Evolutionary conservation across 2,888 invertebrate genomes (phyloP), one percentile per base, ranked within the genome.

Genomic region (Scaptomyza flava): DNA sequence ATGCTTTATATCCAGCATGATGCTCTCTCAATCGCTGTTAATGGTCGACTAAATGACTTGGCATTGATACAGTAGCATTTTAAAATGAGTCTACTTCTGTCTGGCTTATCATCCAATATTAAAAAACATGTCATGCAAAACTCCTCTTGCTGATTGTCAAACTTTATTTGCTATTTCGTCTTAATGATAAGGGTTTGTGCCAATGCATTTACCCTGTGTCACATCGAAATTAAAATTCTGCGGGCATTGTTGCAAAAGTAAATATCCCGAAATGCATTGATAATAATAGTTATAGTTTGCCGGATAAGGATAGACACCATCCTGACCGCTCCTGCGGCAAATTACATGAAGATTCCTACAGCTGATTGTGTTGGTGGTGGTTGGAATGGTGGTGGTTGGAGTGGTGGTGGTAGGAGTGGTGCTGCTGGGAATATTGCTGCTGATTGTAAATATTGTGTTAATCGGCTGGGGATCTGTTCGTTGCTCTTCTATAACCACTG

Each of bases 171-270:
- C 51, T 51, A 50, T 60, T 60, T 5, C 8, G 38, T 38, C 52
- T 60, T 70, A 65, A 23, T 62, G 81, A 79, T 82, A 79, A 67
- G 74, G 64, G 41, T 64, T 64, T 17, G 45, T 48, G 43, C 72
- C 62, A 56, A 69, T 72, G 77, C 86, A 86, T 46, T 59, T 61
- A 12, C 69, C 52, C 46, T 58, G 65, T 14, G 58, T 27, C 14
- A 58, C 62, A 57, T 89, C 79, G 46, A 85, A 90, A 30, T 77
- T 52, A 59, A 83, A 86, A 48, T 81, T 70, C 59, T 88, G 90
- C 17, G 90, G 90, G 79, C 90, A 90, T 47, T 90, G 87, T 56
- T 90, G 90, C 8, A 90, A 57, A 6, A 90, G 71, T 17, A 89
- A 70, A 66, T 68, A 84, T 7, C 72, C 70, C 5, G 71, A 60